Evolutionary conservation across 2,113 vertebrate genomes (phyloP).

Genomic region (Pristiophorus japonicus): DNA sequence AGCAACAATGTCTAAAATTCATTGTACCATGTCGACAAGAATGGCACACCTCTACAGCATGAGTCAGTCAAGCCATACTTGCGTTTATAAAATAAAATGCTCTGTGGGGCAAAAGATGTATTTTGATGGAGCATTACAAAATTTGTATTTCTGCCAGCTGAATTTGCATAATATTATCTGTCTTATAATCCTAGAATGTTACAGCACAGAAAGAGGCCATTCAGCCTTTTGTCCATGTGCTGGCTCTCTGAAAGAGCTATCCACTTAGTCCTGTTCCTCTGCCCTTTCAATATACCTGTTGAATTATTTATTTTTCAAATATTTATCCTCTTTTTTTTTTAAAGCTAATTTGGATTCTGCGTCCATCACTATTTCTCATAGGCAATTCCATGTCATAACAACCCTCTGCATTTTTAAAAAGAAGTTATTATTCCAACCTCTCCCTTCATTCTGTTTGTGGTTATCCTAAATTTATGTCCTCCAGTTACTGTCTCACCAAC

Average conservation of each 20-base stretch:
- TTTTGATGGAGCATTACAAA: neutral
- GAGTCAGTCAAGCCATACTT: neutral
- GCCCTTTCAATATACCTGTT: neutral
- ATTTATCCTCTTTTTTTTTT: neutral
- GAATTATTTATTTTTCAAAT: neutral
- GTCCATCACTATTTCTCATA: neutral
- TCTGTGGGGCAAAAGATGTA: neutral
- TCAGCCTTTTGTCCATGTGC: neutral
- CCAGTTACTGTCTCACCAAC: neutral
- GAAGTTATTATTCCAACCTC: neutral
- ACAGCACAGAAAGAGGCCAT: neutral
- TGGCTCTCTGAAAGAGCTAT: neutral
- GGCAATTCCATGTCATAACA: neutral
- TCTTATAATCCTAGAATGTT: neutral
- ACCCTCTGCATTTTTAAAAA: neutral
- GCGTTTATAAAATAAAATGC: no score
- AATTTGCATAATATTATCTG: neutral
- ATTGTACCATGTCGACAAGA: neutral
- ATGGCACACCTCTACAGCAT: neutral
- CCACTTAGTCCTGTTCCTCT: neutral
- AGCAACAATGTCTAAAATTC: neutral
- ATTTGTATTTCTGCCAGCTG: neutral
- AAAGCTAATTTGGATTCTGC: neutral
- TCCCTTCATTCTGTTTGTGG: neutral
- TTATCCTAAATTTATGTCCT: neutral